Percentiles rank a stretch among this genome's conserved stretches.
phyloP scores from a whole-genome alignment of 2,113 vertebrate species.

The Tapirus terrestris region DNA sequence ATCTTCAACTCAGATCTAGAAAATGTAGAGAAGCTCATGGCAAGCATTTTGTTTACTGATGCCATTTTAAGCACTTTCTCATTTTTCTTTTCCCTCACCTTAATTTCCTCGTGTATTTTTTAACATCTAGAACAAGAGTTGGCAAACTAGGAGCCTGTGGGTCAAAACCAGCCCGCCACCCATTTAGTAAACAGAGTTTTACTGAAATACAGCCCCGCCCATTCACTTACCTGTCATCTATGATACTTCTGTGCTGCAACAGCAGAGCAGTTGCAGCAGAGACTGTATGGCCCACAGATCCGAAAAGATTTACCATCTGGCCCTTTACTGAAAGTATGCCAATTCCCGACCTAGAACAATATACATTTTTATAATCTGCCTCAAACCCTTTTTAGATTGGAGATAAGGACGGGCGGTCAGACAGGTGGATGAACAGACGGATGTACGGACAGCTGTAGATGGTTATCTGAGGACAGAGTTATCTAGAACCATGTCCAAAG shows the following conservation, averaged over 20 bases:
- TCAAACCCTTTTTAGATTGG: background rate
- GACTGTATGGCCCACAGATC: background rate
- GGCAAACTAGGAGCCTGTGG: background rate
- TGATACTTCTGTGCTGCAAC: rapidly evolving
- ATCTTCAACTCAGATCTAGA: background rate
- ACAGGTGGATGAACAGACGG: background rate
- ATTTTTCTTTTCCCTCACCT: background rate
- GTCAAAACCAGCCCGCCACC: background rate
- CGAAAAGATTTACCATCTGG: background rate
- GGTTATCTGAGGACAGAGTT: background rate
- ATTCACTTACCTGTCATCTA: background rate
- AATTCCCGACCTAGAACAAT: background rate
- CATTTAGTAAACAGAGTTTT: background rate
- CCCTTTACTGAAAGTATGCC: background rate
- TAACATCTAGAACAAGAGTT: background rate
- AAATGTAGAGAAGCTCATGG: background rate
- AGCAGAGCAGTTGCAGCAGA: no score
- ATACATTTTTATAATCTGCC: background rate
- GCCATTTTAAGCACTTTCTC: background rate
- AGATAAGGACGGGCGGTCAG: background rate
- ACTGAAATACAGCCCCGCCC: background rate
- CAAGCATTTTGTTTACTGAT: background rate
- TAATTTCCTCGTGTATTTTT: background rate
- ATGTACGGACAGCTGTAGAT: no score
- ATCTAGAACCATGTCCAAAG: background rate